A percentile compares a stretch with the other conserved stretches of the same genome.
These are phyloP conservation scores for Pogonomyrmex barbatus DNA, from an alignment of 1,140 invertebrate genomes.

Conservation along the genomic window DNA sequence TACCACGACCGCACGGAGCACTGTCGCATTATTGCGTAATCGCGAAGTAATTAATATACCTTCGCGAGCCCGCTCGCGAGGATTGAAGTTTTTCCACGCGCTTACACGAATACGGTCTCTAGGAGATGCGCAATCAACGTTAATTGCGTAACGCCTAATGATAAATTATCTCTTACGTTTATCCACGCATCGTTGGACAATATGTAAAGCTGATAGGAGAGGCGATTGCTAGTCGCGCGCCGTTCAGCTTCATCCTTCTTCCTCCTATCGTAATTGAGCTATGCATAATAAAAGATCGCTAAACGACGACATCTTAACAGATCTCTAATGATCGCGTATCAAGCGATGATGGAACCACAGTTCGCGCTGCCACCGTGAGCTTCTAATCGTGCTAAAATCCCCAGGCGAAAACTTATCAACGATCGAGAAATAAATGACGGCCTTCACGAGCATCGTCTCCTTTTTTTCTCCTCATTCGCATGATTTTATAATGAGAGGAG, in stretches of 20 bases:
- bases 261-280: constrained; percentile 58
- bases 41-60: constrained; percentile 64
- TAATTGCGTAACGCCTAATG: constrained; percentile 74
- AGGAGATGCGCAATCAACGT: constrained; percentile 69
- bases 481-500: constrained; percentile 59
- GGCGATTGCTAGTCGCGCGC: constrained; percentile 41
- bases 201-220: constrained; percentile 41
- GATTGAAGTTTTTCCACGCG: constrained; percentile 52
- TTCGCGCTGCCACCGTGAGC: neutral
- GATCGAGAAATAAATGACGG: constrained; percentile 54
- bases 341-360: constrained; percentile 48
- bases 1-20: constrained; percentile 24
- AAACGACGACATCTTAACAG: constrained; percentile 61
- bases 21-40: constrained; percentile 66
- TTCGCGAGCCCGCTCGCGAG: constrained; percentile 31
- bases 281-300: constrained; percentile 62
- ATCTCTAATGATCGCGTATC: constrained; percentile 59
- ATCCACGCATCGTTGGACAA: constrained; percentile 50
- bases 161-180: constrained; percentile 70
- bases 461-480: constrained; percentile 8
- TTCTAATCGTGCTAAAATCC: constrained; percentile 54
- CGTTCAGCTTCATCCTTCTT: constrained; percentile 30
- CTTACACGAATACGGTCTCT: neutral
- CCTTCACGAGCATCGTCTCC: constrained; percentile 7
- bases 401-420: constrained; percentile 54